Conservation (phyloP, 2,113 vertebrate genomes). For the Prunella fulvescens region DNA sequence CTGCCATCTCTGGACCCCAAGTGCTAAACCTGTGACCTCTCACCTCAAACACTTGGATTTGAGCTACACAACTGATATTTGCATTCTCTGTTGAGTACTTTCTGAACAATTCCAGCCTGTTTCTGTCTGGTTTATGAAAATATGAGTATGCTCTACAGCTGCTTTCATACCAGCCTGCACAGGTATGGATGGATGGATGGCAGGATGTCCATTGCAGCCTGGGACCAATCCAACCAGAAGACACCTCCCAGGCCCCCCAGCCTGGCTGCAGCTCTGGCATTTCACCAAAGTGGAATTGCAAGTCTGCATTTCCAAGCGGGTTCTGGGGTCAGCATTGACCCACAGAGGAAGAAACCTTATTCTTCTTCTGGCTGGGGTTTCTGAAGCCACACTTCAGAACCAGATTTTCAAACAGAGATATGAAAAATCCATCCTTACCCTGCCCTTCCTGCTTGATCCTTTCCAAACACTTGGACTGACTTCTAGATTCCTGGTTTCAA, state of each 20-base stretch:
- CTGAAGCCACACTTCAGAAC: fast-evolving
- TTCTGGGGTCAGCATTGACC: background rate
- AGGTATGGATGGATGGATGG: too few relatives aligned
- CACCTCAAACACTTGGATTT: background rate
- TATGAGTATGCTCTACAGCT: background rate
- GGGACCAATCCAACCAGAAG: background rate
- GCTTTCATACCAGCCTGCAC: background rate
- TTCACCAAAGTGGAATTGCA: fast-evolving
- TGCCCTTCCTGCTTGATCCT: background rate
- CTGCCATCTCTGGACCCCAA: background rate
- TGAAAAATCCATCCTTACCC: background rate
- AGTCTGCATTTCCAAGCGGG: background rate
- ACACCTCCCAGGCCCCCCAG: background rate
- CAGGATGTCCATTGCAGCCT: fast-evolving
- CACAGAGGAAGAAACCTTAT: background rate
- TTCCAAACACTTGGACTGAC: background rate
- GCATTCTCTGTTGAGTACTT: background rate
- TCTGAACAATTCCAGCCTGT: background rate
- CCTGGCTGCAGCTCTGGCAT: background rate
- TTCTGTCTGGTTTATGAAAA: background rate
- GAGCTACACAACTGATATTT: background rate
- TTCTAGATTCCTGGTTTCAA: background rate
- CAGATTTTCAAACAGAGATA: background rate
- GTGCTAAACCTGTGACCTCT: background rate
- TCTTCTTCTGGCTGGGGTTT: background rate